Conservation (phyloP, 2,113 vertebrate species). For the Tyto alba region DNA sequence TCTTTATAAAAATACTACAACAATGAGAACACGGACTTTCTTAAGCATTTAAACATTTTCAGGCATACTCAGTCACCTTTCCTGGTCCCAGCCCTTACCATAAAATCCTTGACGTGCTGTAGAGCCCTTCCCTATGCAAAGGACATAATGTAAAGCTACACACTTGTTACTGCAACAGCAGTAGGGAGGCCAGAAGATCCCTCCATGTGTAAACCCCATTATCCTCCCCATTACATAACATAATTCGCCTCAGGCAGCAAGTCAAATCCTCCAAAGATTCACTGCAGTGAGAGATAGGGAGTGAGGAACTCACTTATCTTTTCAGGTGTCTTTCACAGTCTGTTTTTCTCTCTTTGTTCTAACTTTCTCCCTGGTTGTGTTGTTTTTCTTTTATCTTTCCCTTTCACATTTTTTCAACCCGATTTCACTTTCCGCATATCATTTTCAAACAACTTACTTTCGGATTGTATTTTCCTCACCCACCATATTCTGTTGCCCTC, state of each 20-base stretch:
- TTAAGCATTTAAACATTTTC: neutral
- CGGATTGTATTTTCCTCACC: neutral
- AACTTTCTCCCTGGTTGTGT: neutral
- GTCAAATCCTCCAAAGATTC: neutral
- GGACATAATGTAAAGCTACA: neutral
- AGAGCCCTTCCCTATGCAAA: neutral
- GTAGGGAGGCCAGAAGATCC: neutral
- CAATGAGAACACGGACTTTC: neutral
- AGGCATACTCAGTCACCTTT: neutral
- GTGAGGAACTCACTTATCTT: neutral
- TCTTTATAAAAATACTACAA: neutral
- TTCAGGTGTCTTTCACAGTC: neutral
- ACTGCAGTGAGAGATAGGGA: neutral
- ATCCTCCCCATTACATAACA: slow-evolving; percentile 10
- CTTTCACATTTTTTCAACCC: neutral
- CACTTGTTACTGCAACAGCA: neutral
- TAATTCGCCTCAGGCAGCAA: slow-evolving; percentile 21
- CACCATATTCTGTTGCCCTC: neutral
- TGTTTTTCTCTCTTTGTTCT: slow-evolving; percentile 22
- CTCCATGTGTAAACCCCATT: slow-evolving; percentile 3
- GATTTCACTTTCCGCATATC: neutral
- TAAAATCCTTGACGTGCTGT: neutral
- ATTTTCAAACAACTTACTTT: neutral
- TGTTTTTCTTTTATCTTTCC: slow-evolving; percentile 4
- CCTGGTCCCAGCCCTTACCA: neutral